Evolutionary conservation across 2,888 invertebrate genomes (phyloP), one percentile per base, ranked within the genome.

Genomic region (Pheosia tremula): DNA sequence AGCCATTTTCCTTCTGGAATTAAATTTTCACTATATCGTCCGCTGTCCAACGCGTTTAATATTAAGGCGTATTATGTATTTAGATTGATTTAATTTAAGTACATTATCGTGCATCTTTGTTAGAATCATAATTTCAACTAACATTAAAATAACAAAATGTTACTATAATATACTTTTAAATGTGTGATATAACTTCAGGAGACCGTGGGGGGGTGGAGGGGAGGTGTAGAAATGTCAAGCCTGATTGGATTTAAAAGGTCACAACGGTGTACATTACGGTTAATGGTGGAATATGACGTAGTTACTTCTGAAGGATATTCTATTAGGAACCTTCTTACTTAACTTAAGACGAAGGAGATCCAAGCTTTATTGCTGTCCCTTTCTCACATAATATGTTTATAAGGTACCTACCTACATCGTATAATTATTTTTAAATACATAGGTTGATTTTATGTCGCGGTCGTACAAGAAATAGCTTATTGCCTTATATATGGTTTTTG

Each of bases 191-290:
- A 7, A 1, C 52, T 13, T 24, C 24, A 1, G 52, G 52, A 36
- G 11, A 36, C 3, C 8, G 11, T 7, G 13, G 52, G 37, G 36
- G 36, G 52, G 52, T 36, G 36, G 50, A 7, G 50, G 50, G 13
- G 4, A 9, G 47, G 47, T 47, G 47, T 5, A 47, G 36, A 56
- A 56, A 56, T 56, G 56, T 56, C 56, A 56, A 36, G 10, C 36
- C 45, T 45, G 56, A 56, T 56, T 45, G 36, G n/a, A 56, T 56
- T 56, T 10, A 43, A 41, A 56, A 53, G 53, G 53, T 53, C 11
- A 53, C 37, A 53, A 24, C 7, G 13, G 39, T n/a, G 13, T 13
- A 24, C 24, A 9, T 50, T 24, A 50, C 9, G 36, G 24, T 36
- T 24, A 37, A 52, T 13, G 49, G 36, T 37, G 36, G 37, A 8